Base-by-base conservation (phyloP, 2,113 vertebrate species). In the Recurvirostra avosetta region DNA sequence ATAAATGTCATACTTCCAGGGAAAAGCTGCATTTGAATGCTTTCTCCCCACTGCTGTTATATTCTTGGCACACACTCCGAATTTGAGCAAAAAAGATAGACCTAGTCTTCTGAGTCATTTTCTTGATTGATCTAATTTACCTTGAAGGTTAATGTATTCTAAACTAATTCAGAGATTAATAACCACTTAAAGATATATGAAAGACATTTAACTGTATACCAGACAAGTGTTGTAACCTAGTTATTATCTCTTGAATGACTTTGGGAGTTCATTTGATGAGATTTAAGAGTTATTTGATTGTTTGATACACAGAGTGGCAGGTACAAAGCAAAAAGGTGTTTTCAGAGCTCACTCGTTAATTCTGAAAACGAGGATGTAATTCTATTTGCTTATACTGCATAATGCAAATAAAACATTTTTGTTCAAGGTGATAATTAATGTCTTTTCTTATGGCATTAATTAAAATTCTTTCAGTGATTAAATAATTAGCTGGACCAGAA, bases 71-170 rank as follows among this genome's bases (percentile, higher is more conserved):
- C 90, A 47, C 43, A 21, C 56, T 36, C 56, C 7, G 10, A 73
- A 86, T 95, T 30, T 50, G 63, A 86, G 38, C 38, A 92, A 85
- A 96, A 95, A 95, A 97, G 89, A 86, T n/a, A 94, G 88, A 79
- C 50, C 73, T 82, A 86, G 63, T 61, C 81, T 94, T 91, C 66
- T 94, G 96, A 98, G 95, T 98, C 88, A 91, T 98, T 97, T 97
- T 94, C 96, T 83, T 97, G 97, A 98, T 97, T 98, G 97, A 98
- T 98, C 95, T 98, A 97, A 98, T 98, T 98, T 98, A 95, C 96
- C 98, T 97, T 98, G 98, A 98, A 98, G 98, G 98, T 98, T 98
- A 98, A 98, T 98, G 96, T 93, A 98, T 98, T 98, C 98, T 96
- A 97, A 97, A 97, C 95, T 97, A 98, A 98, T 97, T 96, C 96